Conservation (phyloP, 2,797 vertebrate genomes). For the Pyrocephalus nanus region DNA sequence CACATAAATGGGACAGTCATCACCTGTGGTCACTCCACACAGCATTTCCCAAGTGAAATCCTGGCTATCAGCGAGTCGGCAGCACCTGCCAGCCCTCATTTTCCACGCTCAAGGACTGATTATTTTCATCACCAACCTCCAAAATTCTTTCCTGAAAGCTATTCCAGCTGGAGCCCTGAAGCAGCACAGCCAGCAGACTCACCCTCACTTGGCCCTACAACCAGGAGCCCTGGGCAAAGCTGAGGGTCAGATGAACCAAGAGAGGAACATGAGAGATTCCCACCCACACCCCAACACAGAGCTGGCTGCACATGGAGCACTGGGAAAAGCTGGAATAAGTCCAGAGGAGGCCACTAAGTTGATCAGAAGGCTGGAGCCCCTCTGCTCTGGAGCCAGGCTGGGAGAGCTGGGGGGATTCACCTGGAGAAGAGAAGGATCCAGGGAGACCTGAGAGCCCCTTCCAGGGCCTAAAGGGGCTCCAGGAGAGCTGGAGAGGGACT, state of each 20-base stretch:
- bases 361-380: background rate
- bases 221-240: background rate
- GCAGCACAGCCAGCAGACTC: background rate
- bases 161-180: background rate
- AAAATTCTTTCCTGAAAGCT: background rate
- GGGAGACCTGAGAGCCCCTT: background rate
- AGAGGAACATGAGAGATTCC: accelerated
- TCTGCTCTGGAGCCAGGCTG: background rate
- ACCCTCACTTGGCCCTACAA: background rate
- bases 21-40: background rate
- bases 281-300: background rate
- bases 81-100: background rate
- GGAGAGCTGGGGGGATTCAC: background rate
- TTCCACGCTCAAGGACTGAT: background rate
- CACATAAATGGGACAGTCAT: background rate
- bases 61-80: background rate
- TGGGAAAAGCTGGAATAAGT: background rate
- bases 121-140: background rate
- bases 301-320: background rate
- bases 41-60: background rate
- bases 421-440: background rate
- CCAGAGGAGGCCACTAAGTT: background rate
- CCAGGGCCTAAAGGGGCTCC: background rate
- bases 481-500: background rate
- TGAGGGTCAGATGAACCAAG: background rate